A percentile compares a stretch with the other conserved stretches of the same genome.
Evolutionary conservation across 2,797 vertebrate species (phyloP).

Genomic region (Phoxinus dragarum): DNA sequence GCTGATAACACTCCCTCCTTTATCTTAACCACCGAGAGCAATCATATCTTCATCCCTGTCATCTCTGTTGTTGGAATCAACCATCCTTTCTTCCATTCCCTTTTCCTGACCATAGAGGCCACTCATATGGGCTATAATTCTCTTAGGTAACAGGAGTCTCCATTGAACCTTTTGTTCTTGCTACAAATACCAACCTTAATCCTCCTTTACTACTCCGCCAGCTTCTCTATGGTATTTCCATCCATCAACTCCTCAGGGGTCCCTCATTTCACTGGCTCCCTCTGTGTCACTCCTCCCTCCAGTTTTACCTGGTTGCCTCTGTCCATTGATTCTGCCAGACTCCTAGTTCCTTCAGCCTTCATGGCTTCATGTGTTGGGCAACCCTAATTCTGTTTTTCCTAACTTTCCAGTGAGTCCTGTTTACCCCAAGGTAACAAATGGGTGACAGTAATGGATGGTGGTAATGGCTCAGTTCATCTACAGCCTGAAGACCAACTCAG

Average conservation of each 20-base stretch:
- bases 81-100: neutral
- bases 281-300: too few species aligned
- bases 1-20: neutral
- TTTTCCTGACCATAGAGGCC: neutral
- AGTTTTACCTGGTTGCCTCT: too few species aligned
- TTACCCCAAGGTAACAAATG: neutral
- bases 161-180: neutral
- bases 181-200: neutral
- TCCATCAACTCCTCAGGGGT: neutral
- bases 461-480: too few species aligned
- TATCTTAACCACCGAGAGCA: neutral
- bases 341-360: too few species aligned
- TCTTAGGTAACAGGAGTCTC: neutral
- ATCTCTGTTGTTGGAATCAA: neutral
- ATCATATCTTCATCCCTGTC: neutral
- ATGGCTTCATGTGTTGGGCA: neutral
- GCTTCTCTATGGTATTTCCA: neutral
- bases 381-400: neutral
- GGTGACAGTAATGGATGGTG: too few species aligned
- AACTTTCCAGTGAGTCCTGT: neutral
- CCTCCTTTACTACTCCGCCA: neutral
- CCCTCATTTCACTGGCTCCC: too few species aligned
- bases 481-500: too few species aligned
- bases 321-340: too few species aligned
- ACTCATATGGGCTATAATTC: neutral